A percentile compares a stretch with the other conserved stretches of the same genome.
Evolutionary conservation across 2,797 vertebrate genomes (phyloP).

Genomic region (Rhyacichthys aspro): DNA sequence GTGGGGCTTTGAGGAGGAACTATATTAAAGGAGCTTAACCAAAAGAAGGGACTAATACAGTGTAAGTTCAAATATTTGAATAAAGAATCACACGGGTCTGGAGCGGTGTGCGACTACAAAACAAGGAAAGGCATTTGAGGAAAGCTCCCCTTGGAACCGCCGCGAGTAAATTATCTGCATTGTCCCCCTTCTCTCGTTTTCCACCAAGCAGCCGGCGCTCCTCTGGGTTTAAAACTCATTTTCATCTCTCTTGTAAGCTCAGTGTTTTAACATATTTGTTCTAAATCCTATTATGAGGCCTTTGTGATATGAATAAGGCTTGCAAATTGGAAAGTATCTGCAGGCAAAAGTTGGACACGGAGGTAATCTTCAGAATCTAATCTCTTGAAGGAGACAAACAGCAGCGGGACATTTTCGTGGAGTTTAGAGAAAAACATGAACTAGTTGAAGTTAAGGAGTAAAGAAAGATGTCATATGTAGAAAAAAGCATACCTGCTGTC

Average conservation of each 20-base stretch:
- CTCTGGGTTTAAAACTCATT: slow-evolving; percentile 80
- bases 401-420: slow-evolving; percentile 41
- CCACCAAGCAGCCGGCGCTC: slow-evolving; percentile 61
- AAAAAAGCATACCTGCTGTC: slow-evolving; percentile 55
- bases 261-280: slow-evolving; percentile 78
- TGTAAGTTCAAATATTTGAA: slow-evolving; percentile 17
- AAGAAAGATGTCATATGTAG: slow-evolving; percentile 9
- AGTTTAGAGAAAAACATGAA: slow-evolving; percentile 51
- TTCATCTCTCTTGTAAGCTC: slow-evolving; percentile 77
- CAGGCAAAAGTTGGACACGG: slow-evolving; percentile 76
- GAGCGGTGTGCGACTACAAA: slow-evolving; percentile 12
- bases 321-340: slow-evolving; percentile 78
- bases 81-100: slow-evolving; percentile 14
- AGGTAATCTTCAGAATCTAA: slow-evolving; percentile 77
- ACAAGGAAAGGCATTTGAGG: slow-evolving; percentile 38
- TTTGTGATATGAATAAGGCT: slow-evolving; percentile 77
- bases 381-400: slow-evolving; percentile 64
- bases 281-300: slow-evolving; percentile 79
- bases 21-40: slow-evolving; percentile 15
- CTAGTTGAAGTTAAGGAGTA: slow-evolving; percentile 15
- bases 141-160: slow-evolving; percentile 59
- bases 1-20: slow-evolving; percentile 2
- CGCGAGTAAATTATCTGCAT: slow-evolving; percentile 63
- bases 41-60: slow-evolving; percentile 20
- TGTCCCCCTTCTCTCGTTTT: slow-evolving; percentile 67